A percentile compares a stretch with the other conserved stretches of the same genome.
phyloP scores from a whole-genome alignment of 2,888 invertebrate genomes.

The Zygaena filipendulae region DNA sequence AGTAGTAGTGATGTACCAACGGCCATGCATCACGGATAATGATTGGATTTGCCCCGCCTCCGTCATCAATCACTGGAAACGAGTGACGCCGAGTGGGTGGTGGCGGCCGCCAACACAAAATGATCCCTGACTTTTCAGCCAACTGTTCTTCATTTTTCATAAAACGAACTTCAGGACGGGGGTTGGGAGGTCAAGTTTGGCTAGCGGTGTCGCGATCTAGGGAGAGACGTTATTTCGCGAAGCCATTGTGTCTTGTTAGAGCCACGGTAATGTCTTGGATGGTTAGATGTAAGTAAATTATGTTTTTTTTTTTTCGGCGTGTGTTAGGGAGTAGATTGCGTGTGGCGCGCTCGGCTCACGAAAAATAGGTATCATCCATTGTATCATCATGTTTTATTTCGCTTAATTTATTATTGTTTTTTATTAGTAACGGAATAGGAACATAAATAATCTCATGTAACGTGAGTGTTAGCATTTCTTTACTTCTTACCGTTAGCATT shows the following conservation, averaged over 20 bases:
- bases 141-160: conserved; percentile 20
- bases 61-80: conserved; percentile 61
- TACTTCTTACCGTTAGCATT: no score
- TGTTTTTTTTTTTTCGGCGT: conserved; percentile 48
- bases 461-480: no score
- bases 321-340: conserved; percentile 23
- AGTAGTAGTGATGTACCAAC: conserved; percentile 52
- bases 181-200: conserved; percentile 22
- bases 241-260: conserved; percentile 65
- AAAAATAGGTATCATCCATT: no score
- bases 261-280: conserved; percentile 56
- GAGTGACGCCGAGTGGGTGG: conserved; percentile 43
- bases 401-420: no score
- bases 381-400: no score
- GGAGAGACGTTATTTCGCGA: conserved; percentile 47
- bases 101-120: conserved; percentile 23
- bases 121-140: conserved; percentile 35
- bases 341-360: no score
- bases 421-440: no score
- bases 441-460: no score
- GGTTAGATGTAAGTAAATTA: conserved; percentile 61
- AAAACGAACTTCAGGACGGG: conserved; percentile 12
- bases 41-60: conserved; percentile 67
- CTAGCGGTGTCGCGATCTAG: conserved; percentile 27
- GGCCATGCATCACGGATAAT: conserved; percentile 66